Percentiles rank a stretch among this genome's conserved stretches.
These are phyloP conservation scores for Acanthurus leucopareius DNA, from an alignment of 2,797 vertebrate genomes.

Conservation along the genomic window DNA sequence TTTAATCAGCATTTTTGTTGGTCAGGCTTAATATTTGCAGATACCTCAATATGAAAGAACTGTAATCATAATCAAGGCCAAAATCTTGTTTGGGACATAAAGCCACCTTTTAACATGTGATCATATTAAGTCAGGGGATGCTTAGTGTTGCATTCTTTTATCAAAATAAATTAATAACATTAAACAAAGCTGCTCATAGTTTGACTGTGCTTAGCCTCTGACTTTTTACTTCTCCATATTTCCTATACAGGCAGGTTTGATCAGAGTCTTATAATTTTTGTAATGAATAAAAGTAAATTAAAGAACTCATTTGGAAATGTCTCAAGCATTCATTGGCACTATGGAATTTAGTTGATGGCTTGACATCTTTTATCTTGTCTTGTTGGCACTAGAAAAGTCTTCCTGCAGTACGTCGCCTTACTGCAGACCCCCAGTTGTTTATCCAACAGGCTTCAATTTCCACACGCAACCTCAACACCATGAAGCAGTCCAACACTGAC, in stretches of 20 bases:
- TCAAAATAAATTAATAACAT: neutral
- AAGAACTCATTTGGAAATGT: neutral
- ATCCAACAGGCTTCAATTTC: conserved; percentile 88
- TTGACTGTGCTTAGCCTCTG: neutral
- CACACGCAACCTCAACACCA: conserved; percentile 36
- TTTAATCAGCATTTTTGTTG: neutral
- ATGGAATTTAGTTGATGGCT: neutral
- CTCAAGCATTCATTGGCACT: neutral
- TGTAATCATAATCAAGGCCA: neutral
- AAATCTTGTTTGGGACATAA: too few relatives aligned
- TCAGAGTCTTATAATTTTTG: neutral
- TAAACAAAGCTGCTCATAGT: neutral
- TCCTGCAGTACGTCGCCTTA: conserved; percentile 90
- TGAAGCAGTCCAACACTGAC: conserved; percentile 54
- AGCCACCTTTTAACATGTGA: neutral
- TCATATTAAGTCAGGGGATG: neutral
- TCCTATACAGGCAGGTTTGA: neutral
- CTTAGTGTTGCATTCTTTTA: neutral
- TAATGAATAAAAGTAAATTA: neutral
- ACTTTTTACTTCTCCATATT: neutral
- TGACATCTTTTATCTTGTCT: neutral
- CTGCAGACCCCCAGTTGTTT: conserved; percentile 91
- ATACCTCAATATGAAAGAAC: neutral
- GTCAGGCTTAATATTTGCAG: neutral
- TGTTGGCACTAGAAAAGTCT: conserved; percentile 90